Percentiles rank a stretch among this genome's conserved stretches.
phyloP scores from a whole-genome alignment of 2,797 vertebrate genomes.

The Meda fulgida region DNA sequence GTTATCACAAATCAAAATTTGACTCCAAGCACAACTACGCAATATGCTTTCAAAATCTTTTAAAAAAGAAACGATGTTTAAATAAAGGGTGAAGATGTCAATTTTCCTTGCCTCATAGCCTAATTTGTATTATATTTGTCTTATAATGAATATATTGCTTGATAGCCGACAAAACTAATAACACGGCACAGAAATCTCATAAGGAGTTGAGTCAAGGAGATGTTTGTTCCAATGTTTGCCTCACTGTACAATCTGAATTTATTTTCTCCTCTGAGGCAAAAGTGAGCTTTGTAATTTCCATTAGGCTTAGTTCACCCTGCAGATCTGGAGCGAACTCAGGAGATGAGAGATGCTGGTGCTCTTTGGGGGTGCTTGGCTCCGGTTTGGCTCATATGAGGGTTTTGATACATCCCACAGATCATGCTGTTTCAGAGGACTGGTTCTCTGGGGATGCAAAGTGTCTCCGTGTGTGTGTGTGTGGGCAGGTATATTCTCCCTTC shows the following conservation, averaged over 20 bases:
- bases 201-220: neutral
- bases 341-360: constrained; percentile 1
- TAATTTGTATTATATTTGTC: neutral
- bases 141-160: neutral
- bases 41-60: neutral
- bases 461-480: neutral
- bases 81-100: neutral
- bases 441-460: neutral
- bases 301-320: constrained; percentile 31
- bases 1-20: neutral
- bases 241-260: constrained; percentile 7
- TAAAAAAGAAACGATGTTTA: neutral
- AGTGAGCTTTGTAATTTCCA: constrained; percentile 42
- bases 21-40: neutral
- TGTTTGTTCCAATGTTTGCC: constrained; percentile 21
- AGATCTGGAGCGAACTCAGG: constrained; percentile 8
- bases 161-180: constrained; percentile 18
- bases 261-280: constrained; percentile 33
- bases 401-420: constrained; percentile 30
- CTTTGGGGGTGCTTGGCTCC: neutral
- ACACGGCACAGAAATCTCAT: neutral
- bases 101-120: neutral
- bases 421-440: constrained; percentile 17
- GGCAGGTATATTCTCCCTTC: neutral
- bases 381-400: constrained; percentile 5